A percentile compares a stretch with the other conserved stretches of the same genome.
These are phyloP conservation scores for Pantherophis guttatus DNA, from an alignment of 2,113 vertebrate species.

Conservation along the genomic window DNA sequence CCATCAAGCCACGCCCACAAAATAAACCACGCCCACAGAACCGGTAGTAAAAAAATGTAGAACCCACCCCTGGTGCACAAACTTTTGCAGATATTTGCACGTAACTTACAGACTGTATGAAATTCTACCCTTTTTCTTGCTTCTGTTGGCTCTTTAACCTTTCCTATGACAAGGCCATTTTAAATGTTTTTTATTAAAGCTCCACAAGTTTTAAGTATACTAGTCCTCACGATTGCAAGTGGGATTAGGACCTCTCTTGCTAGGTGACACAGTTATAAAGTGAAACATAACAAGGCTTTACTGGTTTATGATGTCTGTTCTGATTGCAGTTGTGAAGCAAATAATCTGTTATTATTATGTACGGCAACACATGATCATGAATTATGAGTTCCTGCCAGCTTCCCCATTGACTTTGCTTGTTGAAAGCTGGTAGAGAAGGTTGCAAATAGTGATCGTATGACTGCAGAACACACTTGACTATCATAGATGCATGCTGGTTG, in stretches of 20 bases:
- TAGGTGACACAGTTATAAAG: neutral
- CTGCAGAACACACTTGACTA: neutral
- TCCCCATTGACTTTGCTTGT: neutral
- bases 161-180: neutral
- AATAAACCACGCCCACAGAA: too few species aligned
- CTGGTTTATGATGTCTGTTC: neutral
- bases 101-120: neutral
- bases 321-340: neutral
- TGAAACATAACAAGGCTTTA: neutral
- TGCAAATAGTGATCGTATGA: neutral
- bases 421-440: neutral
- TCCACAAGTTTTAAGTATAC: neutral
- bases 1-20: too few species aligned
- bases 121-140: neutral
- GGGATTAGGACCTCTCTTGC: neutral
- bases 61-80: neutral
- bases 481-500: neutral
- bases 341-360: neutral
- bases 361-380: neutral
- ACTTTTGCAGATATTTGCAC: neutral
- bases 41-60: too few species aligned
- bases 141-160: neutral
- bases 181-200: neutral
- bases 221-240: neutral
- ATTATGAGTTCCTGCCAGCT: neutral